phyloP scores from a whole-genome alignment of 1,140 invertebrate species.

The Drosophila repleta region DNA sequence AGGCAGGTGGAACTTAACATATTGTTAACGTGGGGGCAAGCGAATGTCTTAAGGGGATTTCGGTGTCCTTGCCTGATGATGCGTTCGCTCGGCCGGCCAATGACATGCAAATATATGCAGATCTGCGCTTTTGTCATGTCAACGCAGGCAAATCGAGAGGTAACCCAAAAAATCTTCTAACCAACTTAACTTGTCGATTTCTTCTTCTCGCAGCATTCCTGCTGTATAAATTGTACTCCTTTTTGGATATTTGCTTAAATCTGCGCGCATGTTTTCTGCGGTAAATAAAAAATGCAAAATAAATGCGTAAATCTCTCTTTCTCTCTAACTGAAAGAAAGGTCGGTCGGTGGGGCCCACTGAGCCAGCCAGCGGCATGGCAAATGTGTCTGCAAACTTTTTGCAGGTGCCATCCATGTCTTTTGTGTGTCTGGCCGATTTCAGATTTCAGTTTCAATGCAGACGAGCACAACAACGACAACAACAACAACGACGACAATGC shows the following conservation, averaged over 20 bases:
- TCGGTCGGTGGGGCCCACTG: conserved; percentile 12
- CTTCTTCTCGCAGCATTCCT: conserved; percentile 1
- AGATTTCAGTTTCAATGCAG: conserved; percentile 61
- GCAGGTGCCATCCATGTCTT: conserved; percentile 75
- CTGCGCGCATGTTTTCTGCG: conserved; percentile 79
- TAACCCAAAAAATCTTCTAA: conserved; percentile 68
- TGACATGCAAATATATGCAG: conserved; percentile 84
- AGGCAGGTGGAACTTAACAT: conserved; percentile 64
- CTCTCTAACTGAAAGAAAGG: conserved; percentile 38
- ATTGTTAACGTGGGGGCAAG: conserved; percentile 78
- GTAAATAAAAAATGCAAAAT: conserved; percentile 82
- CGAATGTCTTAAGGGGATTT: conserved; percentile 77
- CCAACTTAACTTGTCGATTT: conserved; percentile 65
- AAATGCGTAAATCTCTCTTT: conserved; percentile 83
- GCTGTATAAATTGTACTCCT: conserved; percentile 51
- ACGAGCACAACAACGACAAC: conserved; percentile 43
- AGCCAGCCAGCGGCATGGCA: conserved; percentile 23
- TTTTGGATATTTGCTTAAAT: conserved; percentile 72
- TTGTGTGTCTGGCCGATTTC: conserved; percentile 68
- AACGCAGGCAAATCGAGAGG: conserved; percentile 80
- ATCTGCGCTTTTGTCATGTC: conserved; percentile 83
- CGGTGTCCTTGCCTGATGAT: conserved; percentile 78
- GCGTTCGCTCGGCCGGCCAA: conserved; percentile 57
- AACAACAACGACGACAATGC: conserved; percentile 22
- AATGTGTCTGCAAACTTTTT: conserved; percentile 80